A percentile compares a stretch with the other conserved stretches of the same genome.
Conservation (phyloP, 2,797 vertebrate genomes). For the Cyclopterus lumpus region DNA sequence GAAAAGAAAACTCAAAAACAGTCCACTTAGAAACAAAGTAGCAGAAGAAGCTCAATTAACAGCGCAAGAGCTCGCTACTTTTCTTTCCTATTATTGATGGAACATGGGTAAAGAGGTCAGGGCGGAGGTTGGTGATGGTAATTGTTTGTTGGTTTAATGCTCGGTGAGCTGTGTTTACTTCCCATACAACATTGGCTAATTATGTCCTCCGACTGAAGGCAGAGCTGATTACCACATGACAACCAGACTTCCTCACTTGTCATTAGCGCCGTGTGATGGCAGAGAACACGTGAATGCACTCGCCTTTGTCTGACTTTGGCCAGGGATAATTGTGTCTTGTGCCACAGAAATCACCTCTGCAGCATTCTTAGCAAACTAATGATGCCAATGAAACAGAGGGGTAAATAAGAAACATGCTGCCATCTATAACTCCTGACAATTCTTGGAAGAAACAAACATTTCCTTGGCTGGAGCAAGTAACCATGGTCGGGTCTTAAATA, state of each 20-base stretch:
- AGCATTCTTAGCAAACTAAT: constrained; percentile 88
- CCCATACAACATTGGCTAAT: constrained; percentile 89
- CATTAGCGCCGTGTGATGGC: constrained; percentile 85
- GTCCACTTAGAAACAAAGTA: background rate
- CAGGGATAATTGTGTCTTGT: constrained; percentile 91
- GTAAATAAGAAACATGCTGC: constrained; percentile 21
- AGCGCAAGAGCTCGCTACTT: background rate
- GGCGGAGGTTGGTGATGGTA: constrained; percentile 44
- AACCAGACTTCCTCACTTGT: constrained; percentile 80
- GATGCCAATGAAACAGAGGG: constrained; percentile 40
- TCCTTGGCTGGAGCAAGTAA: constrained; percentile 37
- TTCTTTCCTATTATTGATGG: constrained; percentile 27
- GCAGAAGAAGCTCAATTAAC: constrained; percentile 16
- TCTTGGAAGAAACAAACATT: constrained; percentile 17
- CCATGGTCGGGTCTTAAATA: constrained; percentile 57
- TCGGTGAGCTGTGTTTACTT: constrained; percentile 71
- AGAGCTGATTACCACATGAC: constrained; percentile 91
- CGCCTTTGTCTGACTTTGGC: constrained; percentile 91
- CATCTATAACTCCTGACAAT: constrained; percentile 21
- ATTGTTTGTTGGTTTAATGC: constrained; percentile 73
- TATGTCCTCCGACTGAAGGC: constrained; percentile 91
- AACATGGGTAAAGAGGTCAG: constrained; percentile 43
- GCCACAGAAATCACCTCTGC: constrained; percentile 88
- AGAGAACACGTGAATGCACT: constrained; percentile 90
- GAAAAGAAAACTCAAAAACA: background rate